Conservation (phyloP, 2,113 vertebrate species). For the Piaya cayana region DNA sequence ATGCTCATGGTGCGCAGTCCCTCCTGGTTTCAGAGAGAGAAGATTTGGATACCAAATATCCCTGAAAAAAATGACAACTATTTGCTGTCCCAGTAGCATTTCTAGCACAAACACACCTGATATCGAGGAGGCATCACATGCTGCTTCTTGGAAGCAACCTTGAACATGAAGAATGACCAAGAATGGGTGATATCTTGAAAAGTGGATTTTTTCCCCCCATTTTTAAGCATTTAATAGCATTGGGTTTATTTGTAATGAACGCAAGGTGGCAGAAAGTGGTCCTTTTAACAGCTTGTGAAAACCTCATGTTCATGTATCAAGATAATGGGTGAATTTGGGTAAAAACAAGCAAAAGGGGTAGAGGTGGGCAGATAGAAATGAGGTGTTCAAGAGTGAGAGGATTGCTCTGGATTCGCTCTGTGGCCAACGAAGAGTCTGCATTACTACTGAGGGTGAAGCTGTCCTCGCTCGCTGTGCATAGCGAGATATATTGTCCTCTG, state of each 20-base stretch:
- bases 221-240: background rate
- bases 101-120: rapidly evolving
- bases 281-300: background rate
- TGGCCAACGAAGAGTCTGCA: background rate
- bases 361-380: background rate
- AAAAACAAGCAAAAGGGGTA: background rate
- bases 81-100: background rate
- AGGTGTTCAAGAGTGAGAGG: background rate
- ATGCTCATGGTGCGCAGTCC: background rate
- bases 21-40: background rate
- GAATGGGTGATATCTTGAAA: background rate
- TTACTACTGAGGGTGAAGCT: background rate
- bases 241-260: background rate
- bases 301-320: background rate
- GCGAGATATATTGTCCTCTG: background rate
- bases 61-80: background rate
- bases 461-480: background rate
- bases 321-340: background rate
- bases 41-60: background rate
- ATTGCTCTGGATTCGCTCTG: background rate
- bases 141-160: background rate
- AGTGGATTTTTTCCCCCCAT: background rate
- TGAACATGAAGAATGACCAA: background rate
- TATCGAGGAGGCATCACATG: background rate
- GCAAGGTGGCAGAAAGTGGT: background rate